A percentile compares a stretch with the other conserved stretches of the same genome.
phyloP scores from a whole-genome alignment of 2,888 invertebrate species.

The Spisula solida region DNA sequence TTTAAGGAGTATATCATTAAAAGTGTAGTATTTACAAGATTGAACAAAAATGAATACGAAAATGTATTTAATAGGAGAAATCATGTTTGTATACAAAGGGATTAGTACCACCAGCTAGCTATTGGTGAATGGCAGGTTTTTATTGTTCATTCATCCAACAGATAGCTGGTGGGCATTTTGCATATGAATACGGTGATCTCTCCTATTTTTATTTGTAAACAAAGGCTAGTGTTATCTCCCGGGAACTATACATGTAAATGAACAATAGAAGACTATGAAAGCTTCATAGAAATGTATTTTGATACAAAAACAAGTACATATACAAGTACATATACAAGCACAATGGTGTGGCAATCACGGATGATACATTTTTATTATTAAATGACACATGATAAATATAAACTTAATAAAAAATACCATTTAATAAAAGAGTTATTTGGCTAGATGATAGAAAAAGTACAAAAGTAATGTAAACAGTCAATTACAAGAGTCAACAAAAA shows the following conservation, averaged over 20 bases:
- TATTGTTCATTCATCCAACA: no score
- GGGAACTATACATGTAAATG: background rate
- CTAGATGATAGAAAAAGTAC: background rate
- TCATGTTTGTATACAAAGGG: no score
- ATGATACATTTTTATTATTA: background rate
- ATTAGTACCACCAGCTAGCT: no score
- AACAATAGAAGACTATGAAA: background rate
- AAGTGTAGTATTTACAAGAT: no score
- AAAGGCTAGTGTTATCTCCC: no score
- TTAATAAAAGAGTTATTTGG: background rate
- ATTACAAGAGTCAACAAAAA: background rate
- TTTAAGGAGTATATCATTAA: no score
- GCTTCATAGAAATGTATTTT: slow-evolving; percentile 4
- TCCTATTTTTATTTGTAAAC: no score
- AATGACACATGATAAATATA: slow-evolving; percentile 9
- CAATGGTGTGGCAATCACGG: background rate
- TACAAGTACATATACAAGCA: background rate
- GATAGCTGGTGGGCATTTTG: no score
- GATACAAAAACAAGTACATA: slow-evolving; percentile 1
- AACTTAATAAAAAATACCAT: background rate
- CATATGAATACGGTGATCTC: no score
- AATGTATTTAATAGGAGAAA: no score
- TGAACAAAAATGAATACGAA: no score
- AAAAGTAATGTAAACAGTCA: background rate
- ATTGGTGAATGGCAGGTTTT: no score